phyloP scores from a whole-genome alignment of 2,888 invertebrate genomes.

The Pycnomerus fuliginosus region DNA sequence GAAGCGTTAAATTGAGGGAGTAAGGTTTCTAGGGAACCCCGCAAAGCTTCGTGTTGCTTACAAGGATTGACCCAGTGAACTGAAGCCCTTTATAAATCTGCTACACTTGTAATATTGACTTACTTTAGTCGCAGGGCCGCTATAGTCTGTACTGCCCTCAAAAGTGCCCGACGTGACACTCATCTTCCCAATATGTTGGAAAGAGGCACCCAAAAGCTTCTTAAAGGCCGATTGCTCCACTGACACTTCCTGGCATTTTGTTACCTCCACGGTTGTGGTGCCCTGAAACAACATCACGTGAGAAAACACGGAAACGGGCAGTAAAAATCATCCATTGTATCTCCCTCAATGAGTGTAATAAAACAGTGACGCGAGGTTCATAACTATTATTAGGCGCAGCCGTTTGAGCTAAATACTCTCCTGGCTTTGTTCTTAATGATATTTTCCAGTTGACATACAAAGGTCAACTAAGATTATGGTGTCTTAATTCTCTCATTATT shows the following conservation, averaged over 20 bases:
- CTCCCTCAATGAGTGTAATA: constrained; percentile 4
- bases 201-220: constrained; percentile 62
- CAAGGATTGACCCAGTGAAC: constrained; percentile 6
- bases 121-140: constrained; percentile 61
- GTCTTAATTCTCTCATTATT: neutral
- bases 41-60: neutral
- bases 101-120: too few relatives aligned
- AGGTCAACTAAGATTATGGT: neutral
- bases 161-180: constrained; percentile 63
- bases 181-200: constrained; percentile 60
- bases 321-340: constrained; percentile 12
- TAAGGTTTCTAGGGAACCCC: constrained; percentile 2
- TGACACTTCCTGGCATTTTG: constrained; percentile 59
- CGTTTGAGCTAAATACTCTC: neutral
- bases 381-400: constrained; percentile 8
- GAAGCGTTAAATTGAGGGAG: neutral
- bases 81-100: too few relatives aligned
- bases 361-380: constrained; percentile 9
- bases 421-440: too few relatives aligned
- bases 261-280: constrained; percentile 63
- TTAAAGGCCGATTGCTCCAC: constrained; percentile 66
- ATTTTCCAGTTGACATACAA: too few relatives aligned
- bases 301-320: constrained; percentile 17
- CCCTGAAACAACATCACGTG: constrained; percentile 49
- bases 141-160: constrained; percentile 59